Base-by-base conservation (phyloP, 2,113 vertebrate species). In the Aptenodytes patagonicus region DNA sequence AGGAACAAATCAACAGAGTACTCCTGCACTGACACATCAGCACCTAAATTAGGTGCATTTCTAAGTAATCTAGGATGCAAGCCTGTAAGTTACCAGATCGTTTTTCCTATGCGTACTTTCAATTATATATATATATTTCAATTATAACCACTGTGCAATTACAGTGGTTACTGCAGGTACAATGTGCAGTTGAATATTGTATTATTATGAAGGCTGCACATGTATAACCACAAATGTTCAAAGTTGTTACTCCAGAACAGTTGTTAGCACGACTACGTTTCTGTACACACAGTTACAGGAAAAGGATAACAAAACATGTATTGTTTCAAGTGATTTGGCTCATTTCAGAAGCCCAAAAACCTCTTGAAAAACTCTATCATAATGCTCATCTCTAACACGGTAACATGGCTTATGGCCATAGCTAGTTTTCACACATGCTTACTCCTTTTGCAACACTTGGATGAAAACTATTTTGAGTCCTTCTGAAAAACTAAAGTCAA, bases 201-300 rank as follows among this genome's bases (percentile, higher is more conserved):
- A 20, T 64, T 65, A 34, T 5, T 49, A 24, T 0, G 21, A 82
- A 91, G 17, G 24, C 36, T 89, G 69, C 42, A 64, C 13, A 20
- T 3, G 6, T 11, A 38, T 3, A 81, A 70, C 21, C 31, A 66
- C 0, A 0, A 75, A 51, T 0, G 0, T 18, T 20, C 16, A 22
- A 58, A 57, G 36, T 1, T 13, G 0, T 46, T 68, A 58, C 44
- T 72, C 31, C 40, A 80, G 40, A 65, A 78, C 22, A 73, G 49
- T 19, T 69, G 21, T 8, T 25, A 65, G 70, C 44, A 54, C 3
- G 5, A 32, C 34, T 28, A 32, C 2, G 2, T 44, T 83, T 51
- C 80, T 34, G 20, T 36, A 75, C 16, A 34, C 6, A 2, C 34
- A 58, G 3, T 51, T 73, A 90, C 19, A 83, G 31, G 14, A 55